Evolutionary conservation across 2,888 invertebrate species (phyloP).

Genomic region (Torymus tubicola): DNA sequence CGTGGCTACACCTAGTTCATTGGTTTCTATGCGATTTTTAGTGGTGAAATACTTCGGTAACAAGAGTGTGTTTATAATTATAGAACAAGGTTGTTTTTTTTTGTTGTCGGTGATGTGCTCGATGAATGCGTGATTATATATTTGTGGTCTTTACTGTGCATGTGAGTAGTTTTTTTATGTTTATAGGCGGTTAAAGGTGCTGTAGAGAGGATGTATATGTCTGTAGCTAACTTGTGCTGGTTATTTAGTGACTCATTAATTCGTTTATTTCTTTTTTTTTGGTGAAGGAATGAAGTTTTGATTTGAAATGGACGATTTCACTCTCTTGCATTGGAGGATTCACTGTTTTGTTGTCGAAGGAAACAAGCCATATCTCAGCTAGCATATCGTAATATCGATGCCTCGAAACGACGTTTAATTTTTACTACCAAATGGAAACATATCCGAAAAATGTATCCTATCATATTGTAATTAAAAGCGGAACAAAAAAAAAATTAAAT

Average conservation of each 20-base stretch:
- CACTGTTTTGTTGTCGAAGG: slow-evolving; percentile 21
- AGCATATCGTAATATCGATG: slow-evolving; percentile 8
- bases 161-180: slow-evolving; percentile 41
- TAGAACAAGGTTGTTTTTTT: background rate
- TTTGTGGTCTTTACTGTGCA: slow-evolving; percentile 48
- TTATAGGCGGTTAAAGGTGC: slow-evolving; percentile 54
- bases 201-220: slow-evolving; percentile 29
- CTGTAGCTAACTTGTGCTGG: slow-evolving; percentile 49
- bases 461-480: no score
- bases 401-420: background rate
- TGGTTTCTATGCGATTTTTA: background rate
- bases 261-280: slow-evolving; percentile 21
- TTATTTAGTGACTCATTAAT: slow-evolving; percentile 40
- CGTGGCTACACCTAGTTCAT: no score
- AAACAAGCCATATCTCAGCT: background rate
- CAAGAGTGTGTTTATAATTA: slow-evolving; percentile 12
- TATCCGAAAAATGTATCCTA: no score
- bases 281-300: slow-evolving; percentile 27
- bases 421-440: no score
- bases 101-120: slow-evolving; percentile 45
- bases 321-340: slow-evolving; percentile 49
- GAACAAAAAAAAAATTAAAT: background rate
- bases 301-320: slow-evolving; percentile 36
- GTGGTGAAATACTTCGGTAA: background rate
- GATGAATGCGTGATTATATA: slow-evolving; percentile 51